Conservation (phyloP, 2,888 invertebrate genomes). For the Aspidapion aeneum region DNA sequence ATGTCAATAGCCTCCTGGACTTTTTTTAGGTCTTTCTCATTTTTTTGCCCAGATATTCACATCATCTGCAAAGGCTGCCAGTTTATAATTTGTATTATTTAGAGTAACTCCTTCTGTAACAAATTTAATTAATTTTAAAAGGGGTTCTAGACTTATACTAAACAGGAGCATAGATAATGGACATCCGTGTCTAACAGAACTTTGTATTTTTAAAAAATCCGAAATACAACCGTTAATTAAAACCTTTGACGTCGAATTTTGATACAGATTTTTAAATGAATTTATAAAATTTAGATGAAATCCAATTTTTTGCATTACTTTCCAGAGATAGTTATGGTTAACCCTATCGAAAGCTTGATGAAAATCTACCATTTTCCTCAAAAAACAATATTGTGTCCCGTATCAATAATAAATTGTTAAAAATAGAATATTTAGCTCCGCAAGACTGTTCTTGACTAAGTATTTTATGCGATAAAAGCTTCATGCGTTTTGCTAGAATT, state of each 20-base stretch:
- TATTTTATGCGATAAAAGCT: neutral
- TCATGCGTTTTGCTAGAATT: neutral
- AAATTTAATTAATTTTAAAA: constrained; percentile 1
- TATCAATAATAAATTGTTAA: neutral
- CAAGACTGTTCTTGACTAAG: neutral
- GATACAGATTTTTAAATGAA: neutral
- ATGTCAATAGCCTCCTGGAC: neutral
- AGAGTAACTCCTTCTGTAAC: neutral
- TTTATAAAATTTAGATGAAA: neutral
- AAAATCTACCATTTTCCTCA: neutral
- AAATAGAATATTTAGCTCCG: neutral
- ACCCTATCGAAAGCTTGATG: neutral
- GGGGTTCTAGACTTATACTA: neutral
- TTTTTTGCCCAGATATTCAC: neutral
- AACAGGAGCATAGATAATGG: constrained; percentile 1
- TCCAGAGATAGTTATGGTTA: neutral
- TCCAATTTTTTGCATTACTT: neutral
- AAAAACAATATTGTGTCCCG: neutral
- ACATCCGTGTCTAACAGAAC: constrained; percentile 9
- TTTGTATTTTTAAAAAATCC: neutral
- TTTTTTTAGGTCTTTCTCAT: neutral
- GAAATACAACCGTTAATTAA: neutral
- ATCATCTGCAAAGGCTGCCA: neutral
- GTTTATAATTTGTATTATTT: neutral
- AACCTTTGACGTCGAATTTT: neutral